A percentile compares a stretch with the other conserved stretches of the same genome.
Evolutionary conservation across 2,113 vertebrate genomes (phyloP).

Genomic region (Tetraodon nigroviridis): DNA sequence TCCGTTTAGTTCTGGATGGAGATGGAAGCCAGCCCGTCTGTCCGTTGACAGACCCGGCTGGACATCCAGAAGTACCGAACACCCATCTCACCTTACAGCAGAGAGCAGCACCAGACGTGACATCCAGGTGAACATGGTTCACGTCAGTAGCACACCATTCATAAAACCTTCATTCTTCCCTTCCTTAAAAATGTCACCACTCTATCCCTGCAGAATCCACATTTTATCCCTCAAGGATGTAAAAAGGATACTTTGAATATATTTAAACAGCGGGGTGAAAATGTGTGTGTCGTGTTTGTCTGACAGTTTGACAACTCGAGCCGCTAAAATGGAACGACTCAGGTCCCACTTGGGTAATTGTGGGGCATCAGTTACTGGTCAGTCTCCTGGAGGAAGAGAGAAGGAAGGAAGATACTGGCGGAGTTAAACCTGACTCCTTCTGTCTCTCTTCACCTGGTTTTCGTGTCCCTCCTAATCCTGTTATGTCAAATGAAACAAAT

Average conservation of each 20-base stretch:
- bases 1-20: conserved; percentile 46
- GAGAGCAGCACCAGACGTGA: conserved; percentile 19
- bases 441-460: conserved; percentile 38
- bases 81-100: conserved; percentile 56
- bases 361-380: conserved; percentile 40
- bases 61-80: conserved; percentile 42
- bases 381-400: conserved; percentile 18
- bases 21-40: conserved; percentile 54
- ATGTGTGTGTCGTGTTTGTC: conserved; percentile 59
- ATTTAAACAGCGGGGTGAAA: conserved; percentile 43
- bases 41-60: conserved; percentile 22
- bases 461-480: conserved; percentile 31
- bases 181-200: conserved; percentile 44
- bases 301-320: conserved; percentile 50
- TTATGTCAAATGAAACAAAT: conserved; percentile 46
- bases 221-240: conserved; percentile 24
- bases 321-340: conserved; percentile 62
- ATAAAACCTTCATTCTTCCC: conserved; percentile 56
- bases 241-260: conserved; percentile 28
- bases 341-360: conserved; percentile 58
- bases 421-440: conserved; percentile 28
- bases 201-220: conserved; percentile 35
- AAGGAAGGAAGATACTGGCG: not conserved
- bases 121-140: conserved; percentile 58
- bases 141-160: conserved; percentile 61